phyloP scores from a whole-genome alignment of 2,888 invertebrate species.

The Dasypolia templi region DNA sequence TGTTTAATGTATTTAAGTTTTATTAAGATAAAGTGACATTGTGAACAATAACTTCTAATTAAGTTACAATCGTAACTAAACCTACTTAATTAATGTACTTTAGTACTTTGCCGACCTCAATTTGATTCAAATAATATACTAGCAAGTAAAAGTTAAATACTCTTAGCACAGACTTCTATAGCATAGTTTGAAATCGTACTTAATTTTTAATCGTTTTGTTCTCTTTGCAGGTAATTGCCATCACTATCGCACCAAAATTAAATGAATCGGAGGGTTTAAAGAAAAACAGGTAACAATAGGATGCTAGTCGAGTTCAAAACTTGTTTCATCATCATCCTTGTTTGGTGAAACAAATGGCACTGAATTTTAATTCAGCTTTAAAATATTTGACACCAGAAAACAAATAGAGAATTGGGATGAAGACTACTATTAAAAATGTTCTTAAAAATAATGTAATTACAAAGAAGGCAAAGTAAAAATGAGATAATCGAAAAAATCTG shows the following conservation, averaged over 20 bases:
- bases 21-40: conserved; percentile 3
- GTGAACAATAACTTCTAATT: conserved; percentile 20
- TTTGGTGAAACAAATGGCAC: conserved; percentile 12
- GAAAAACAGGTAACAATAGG: conserved; percentile 54
- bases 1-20: background rate
- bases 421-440: too few species aligned
- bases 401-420: conserved; percentile 54
- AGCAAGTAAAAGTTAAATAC: conserved; percentile 47
- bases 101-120: conserved; percentile 37
- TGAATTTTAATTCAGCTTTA: conserved; percentile 20
- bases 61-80: conserved; percentile 19
- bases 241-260: conserved; percentile 49
- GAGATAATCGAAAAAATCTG: too few species aligned
- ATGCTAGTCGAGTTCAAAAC: conserved; percentile 10
- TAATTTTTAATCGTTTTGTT: conserved; percentile 66
- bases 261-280: conserved; percentile 40
- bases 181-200: conserved; percentile 53
- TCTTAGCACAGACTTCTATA: conserved; percentile 37
- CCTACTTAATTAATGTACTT: conserved; percentile 26
- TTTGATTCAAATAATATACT: conserved; percentile 39
- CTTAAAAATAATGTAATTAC: too few species aligned
- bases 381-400: conserved; percentile 19
- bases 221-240: conserved; percentile 75
- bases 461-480: too few species aligned
- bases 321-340: conserved; percentile 21